Percentiles rank a stretch among this genome's conserved stretches.
These are phyloP conservation scores for Drosophila crucigera DNA, from an alignment of 2,888 invertebrate genomes.

Conservation along the genomic window DNA sequence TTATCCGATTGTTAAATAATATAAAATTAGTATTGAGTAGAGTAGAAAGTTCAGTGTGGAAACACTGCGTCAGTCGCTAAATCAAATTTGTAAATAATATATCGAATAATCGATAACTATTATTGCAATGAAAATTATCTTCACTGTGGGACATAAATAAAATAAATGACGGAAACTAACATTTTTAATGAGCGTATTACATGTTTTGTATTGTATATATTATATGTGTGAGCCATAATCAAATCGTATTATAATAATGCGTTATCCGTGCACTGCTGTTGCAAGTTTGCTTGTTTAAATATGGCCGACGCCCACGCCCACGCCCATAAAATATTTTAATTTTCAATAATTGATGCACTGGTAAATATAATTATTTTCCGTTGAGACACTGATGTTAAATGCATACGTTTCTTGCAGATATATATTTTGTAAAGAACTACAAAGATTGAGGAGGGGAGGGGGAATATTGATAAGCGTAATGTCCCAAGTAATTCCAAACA, in stretches of 20 bases:
- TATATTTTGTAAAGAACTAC: conserved; percentile 12
- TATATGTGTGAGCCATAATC: conserved; percentile 26
- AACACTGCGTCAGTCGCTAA: not conserved
- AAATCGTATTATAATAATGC: conserved; percentile 24
- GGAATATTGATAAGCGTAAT: conserved; percentile 48
- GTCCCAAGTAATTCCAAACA: conserved; percentile 77
- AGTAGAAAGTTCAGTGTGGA: not conserved
- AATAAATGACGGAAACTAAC: conserved; percentile 53
- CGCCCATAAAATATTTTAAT: conserved; percentile 63
- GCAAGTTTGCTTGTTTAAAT: conserved; percentile 50
- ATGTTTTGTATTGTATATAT: conserved; percentile 14
- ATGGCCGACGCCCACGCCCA: conserved; percentile 78
- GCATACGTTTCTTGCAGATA: conserved; percentile 34
- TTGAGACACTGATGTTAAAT: not conserved
- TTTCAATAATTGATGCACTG: conserved; percentile 52
- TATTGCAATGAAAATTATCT: conserved; percentile 58
- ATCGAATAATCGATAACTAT: conserved; percentile 58
- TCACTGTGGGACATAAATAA: conserved; percentile 66
- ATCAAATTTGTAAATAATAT: not conserved
- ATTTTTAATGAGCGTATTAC: conserved; percentile 25
- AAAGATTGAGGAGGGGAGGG: not conserved
- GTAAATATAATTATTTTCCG: conserved; percentile 46
- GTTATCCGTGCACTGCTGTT: conserved; percentile 39
- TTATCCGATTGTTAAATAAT: not conserved
- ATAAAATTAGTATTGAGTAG: not conserved